These are phyloP conservation scores for Blera fallax DNA, from an alignment of 2,888 invertebrate genomes.

Conservation along the genomic window DNA sequence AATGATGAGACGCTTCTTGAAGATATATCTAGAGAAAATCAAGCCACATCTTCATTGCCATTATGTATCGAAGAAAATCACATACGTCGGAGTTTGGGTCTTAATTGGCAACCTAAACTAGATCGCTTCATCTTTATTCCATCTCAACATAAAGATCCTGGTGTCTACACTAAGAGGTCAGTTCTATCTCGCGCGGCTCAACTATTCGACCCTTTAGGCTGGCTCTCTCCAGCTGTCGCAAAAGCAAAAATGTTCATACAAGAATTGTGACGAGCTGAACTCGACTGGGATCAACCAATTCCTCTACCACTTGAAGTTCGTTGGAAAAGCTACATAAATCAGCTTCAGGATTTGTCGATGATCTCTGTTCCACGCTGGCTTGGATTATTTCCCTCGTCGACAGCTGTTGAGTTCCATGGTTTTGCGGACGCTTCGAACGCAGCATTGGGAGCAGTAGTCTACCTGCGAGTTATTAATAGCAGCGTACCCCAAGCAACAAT, in stretches of 20 bases:
- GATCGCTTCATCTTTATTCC: conserved; percentile 39
- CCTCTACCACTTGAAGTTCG: not conserved
- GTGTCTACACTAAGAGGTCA: not conserved
- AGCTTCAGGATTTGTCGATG: conserved; percentile 7
- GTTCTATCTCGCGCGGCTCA: conserved; percentile 17
- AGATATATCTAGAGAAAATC: not conserved
- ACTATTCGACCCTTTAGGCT: conserved; percentile 34
- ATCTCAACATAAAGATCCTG: not conserved
- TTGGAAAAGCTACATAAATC: conserved; percentile 15
- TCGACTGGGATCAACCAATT: conserved; percentile 31
- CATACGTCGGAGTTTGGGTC: conserved; percentile 1
- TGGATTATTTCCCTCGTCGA: conserved; percentile 7
- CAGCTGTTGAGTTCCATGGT: conserved; percentile 3
- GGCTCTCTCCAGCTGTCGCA: conserved; percentile 27
- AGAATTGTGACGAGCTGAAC: not conserved
- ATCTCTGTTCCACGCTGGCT: conserved; percentile 33
- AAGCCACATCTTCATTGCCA: not conserved
- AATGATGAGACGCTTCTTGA: conserved; percentile 16
- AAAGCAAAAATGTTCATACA: conserved; percentile 20
- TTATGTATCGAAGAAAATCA: conserved; percentile 10
- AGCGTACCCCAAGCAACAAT: not conserved
- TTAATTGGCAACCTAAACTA: conserved; percentile 24
- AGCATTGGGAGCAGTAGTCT: conserved; percentile 9
- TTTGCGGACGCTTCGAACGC: conserved; percentile 32
- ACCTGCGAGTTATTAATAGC: too few species aligned